phyloP scores from a whole-genome alignment of 2,888 invertebrate species.

The Caenorhabditis parvicauda region DNA sequence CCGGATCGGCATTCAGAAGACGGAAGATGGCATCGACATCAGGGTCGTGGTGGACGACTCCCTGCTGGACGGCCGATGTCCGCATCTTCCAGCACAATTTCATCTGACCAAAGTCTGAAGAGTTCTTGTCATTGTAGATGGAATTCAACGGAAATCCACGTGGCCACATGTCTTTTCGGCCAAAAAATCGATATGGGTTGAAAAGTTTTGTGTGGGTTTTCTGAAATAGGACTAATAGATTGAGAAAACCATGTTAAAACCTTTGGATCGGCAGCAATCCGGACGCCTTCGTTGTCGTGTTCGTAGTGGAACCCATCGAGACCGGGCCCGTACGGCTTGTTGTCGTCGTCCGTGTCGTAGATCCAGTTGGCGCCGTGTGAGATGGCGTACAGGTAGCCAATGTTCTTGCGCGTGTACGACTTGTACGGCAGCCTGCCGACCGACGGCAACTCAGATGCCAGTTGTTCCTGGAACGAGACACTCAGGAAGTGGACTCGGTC shows the following conservation, averaged over 20 bases:
- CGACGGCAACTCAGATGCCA: too few species aligned
- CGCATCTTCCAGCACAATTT: conserved; percentile 20
- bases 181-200: conserved; percentile 39
- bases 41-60: conserved; percentile 37
- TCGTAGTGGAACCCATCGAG: too few species aligned
- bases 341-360: conserved; percentile 37
- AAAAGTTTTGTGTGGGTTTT: too few species aligned
- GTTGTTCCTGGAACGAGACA: too few species aligned
- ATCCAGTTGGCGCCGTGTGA: conserved; percentile 34
- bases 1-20: conserved; percentile 25
- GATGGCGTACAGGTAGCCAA: conserved; percentile 34
- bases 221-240: too few species aligned
- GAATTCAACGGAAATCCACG: conserved; percentile 37
- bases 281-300: too few species aligned
- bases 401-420: conserved; percentile 27
- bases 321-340: conserved; percentile 21
- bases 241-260: too few species aligned
- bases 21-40: conserved; percentile 38
- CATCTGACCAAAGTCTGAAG: too few species aligned
- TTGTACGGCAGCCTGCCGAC: conserved; percentile 24
- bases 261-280: too few species aligned
- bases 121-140: conserved; percentile 19
- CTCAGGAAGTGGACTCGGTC: too few species aligned
- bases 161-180: conserved; percentile 33
- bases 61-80: conserved; percentile 36